These are phyloP conservation scores for Hypsibius dujardini DNA, from an alignment of 1,140 invertebrate genomes.

Conservation along the genomic window DNA sequence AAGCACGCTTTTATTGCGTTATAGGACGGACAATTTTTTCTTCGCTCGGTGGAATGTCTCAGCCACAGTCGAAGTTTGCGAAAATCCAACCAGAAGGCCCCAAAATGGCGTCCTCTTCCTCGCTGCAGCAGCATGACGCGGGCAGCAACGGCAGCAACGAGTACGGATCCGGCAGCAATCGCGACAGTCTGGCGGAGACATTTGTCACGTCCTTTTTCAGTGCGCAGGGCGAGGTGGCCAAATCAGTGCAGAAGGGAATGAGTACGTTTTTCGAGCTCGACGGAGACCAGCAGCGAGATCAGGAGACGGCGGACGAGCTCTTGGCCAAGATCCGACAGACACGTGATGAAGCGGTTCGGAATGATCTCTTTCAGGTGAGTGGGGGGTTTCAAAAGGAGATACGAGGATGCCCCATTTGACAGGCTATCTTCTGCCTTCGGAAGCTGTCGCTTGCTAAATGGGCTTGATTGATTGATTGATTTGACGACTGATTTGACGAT, in stretches of 20 bases:
- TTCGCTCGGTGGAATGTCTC: no score
- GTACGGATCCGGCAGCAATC: not conserved
- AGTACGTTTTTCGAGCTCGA: not conserved
- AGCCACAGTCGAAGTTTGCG: no score
- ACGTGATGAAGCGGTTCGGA: not conserved
- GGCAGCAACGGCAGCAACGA: not conserved
- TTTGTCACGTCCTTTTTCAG: constrained; percentile 1
- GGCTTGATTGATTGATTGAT: no score
- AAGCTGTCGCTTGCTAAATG: not conserved
- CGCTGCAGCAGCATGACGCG: no score
- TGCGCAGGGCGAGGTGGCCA: not conserved
- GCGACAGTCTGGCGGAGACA: constrained; percentile 1
- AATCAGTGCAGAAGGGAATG: not conserved
- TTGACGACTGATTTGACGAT: no score
- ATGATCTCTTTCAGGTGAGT: not conserved
- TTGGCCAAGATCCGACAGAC: not conserved
- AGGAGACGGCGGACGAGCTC: not conserved
- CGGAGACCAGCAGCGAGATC: not conserved
- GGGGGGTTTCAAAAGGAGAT: no score
- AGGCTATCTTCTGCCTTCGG: not conserved
- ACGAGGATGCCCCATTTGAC: not conserved
- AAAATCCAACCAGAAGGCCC: no score
- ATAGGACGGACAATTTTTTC: no score
- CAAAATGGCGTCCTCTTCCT: no score
- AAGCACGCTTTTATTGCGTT: no score